Conservation (phyloP, 2,113 vertebrate species). For the Clarias batrachus region DNA sequence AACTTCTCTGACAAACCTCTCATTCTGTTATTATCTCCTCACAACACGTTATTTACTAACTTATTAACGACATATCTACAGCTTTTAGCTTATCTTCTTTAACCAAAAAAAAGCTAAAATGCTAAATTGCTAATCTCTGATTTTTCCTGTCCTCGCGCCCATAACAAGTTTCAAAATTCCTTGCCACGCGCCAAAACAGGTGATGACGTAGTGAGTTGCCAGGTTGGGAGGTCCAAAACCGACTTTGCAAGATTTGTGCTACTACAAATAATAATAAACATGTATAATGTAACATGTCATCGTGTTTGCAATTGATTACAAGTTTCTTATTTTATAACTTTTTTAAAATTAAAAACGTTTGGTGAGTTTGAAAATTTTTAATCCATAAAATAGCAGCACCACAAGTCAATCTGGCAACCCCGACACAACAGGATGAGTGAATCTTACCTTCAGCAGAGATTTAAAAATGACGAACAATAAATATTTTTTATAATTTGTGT, state of each 20-base stretch:
- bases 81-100: not conserved
- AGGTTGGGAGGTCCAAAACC: not conserved
- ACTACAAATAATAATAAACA: not conserved
- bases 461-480: not conserved
- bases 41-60: not conserved
- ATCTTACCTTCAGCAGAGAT: not conserved
- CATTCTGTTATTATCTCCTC: not conserved
- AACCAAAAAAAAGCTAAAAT: not conserved
- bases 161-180: slow-evolving; percentile 23
- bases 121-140: not conserved
- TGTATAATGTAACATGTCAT: not conserved
- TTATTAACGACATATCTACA: not conserved
- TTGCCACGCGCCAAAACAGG: slow-evolving; percentile 48
- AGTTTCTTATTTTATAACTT: not conserved
- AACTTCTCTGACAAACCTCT: not conserved
- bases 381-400: not conserved
- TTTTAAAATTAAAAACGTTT: not conserved
- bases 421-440: not conserved
- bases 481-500: not conserved
- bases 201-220: not conserved
- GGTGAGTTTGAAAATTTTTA: not conserved
- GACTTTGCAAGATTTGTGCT: not conserved
- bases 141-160: not conserved
- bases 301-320: not conserved
- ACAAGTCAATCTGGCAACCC: not conserved